Conservation (phyloP, 2,888 invertebrate species). For the Drosophila kambysellisi region DNA sequence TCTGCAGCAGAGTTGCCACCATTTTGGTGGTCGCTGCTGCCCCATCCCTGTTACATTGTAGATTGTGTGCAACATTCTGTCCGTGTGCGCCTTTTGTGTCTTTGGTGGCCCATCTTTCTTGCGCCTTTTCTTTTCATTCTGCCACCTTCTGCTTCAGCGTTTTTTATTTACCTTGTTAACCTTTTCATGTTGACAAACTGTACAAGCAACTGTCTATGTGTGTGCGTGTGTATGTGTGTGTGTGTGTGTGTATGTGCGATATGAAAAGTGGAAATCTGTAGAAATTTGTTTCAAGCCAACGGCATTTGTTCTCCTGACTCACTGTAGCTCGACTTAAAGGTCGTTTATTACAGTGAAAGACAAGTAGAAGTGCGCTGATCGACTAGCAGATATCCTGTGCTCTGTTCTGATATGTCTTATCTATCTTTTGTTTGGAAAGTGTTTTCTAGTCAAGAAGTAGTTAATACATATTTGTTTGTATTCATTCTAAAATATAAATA, state of each 20-base stretch:
- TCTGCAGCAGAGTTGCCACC: conserved; percentile 16
- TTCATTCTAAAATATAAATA: neutral
- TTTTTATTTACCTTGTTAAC: conserved; percentile 78
- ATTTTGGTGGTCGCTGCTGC: conserved; percentile 4
- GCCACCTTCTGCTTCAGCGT: conserved; percentile 55
- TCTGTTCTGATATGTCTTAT: neutral
- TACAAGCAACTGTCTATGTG: conserved; percentile 22
- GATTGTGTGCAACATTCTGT: conserved; percentile 54
- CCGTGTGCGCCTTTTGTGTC: conserved; percentile 34
- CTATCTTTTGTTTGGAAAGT: neutral
- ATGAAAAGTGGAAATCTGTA: conserved; percentile 65
- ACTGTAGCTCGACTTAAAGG: conserved; percentile 16
- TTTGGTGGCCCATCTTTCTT: conserved; percentile 57
- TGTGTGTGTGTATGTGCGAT: conserved; percentile 31
- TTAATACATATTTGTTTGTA: neutral
- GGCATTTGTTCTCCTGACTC: conserved; percentile 54
- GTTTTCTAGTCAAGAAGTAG: neutral
- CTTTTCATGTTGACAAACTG: conserved; percentile 76
- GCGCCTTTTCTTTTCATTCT: conserved; percentile 45
- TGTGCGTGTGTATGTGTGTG: conserved; percentile 4
- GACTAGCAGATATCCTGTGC: neutral
- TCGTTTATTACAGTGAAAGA: neutral
- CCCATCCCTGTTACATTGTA: conserved; percentile 20
- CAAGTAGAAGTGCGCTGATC: neutral
- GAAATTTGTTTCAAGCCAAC: conserved; percentile 60